phyloP scores from a whole-genome alignment of 2,888 invertebrate genomes.

The Rhingia campestris region DNA sequence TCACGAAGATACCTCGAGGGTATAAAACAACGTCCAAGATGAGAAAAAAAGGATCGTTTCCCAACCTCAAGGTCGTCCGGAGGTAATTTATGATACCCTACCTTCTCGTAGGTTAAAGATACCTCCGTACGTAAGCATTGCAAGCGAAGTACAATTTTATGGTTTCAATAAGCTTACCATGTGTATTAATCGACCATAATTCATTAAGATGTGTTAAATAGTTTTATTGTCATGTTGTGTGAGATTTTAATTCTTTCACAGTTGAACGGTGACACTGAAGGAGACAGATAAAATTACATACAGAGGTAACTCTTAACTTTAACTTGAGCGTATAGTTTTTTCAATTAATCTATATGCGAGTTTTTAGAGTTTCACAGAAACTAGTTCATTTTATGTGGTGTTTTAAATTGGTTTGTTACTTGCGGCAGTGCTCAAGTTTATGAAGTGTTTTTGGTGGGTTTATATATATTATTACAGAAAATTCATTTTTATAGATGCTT shows the following conservation, averaged over 20 bases:
- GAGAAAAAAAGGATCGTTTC: conserved; percentile 42
- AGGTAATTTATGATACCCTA: conserved; percentile 57
- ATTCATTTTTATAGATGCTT: neutral
- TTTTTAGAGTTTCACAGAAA: neutral
- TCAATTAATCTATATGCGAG: conserved; percentile 24
- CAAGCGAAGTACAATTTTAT: conserved; percentile 41
- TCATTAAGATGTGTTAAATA: conserved; percentile 53
- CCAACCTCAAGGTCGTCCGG: conserved; percentile 43
- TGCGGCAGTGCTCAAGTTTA: conserved; percentile 2
- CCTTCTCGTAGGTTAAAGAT: conserved; percentile 59
- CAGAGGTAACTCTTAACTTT: neutral
- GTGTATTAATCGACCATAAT: conserved; percentile 56
- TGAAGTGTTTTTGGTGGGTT: neutral
- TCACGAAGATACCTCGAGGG: conserved; percentile 30
- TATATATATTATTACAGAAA: conserved; percentile 11
- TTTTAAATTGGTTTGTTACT: conserved; percentile 6
- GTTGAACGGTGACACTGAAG: conserved; percentile 45
- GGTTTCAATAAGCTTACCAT: conserved; percentile 48
- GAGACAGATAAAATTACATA: conserved; percentile 22
- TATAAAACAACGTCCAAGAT: neutral
- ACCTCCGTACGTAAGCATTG: conserved; percentile 5
- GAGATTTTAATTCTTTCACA: conserved; percentile 11
- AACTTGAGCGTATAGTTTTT: conserved; percentile 25
- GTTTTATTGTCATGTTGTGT: conserved; percentile 28
- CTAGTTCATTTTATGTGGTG: conserved; percentile 26